Percentiles rank a stretch among this genome's conserved stretches.
Evolutionary conservation across 2,888 invertebrate genomes (phyloP).

Genomic region (Acanthosepion esculentum): DNA sequence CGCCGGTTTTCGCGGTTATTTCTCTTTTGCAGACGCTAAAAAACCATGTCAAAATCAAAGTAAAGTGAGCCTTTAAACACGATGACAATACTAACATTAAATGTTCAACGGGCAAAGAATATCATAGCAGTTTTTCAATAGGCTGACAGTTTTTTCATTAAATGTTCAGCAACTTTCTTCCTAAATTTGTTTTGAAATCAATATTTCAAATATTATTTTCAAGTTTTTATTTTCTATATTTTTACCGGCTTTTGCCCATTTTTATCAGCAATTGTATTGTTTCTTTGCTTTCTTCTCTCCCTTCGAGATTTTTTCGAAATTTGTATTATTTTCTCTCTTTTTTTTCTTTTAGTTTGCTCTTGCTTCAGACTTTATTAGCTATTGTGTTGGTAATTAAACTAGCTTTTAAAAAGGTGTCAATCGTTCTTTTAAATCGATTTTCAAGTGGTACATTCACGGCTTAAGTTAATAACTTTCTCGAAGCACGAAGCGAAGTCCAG

Average conservation of each 20-base stretch:
- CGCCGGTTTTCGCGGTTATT: neutral
- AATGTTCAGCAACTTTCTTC: neutral
- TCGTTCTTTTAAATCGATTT: neutral
- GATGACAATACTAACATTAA: neutral
- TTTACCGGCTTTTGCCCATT: neutral
- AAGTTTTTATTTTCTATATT: neutral
- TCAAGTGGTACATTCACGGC: neutral
- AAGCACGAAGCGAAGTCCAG: neutral
- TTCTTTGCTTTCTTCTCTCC: neutral
- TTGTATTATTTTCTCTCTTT: neutral
- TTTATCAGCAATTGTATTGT: neutral
- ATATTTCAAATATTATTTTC: neutral
- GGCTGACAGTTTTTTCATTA: neutral
- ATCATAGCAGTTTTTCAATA: neutral
- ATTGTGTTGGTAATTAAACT: neutral
- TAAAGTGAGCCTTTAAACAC: neutral
- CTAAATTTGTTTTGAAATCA: neutral
- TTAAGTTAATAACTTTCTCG: neutral
- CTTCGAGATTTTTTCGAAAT: neutral
- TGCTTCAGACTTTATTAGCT: neutral
- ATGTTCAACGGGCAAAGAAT: neutral
- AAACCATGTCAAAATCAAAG: neutral
- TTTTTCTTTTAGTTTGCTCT: neutral
- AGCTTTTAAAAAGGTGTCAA: neutral
- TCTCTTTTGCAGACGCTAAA: neutral